A percentile compares a stretch with the other conserved stretches of the same genome.
Evolutionary conservation across 2,888 invertebrate genomes (phyloP).

Genomic region (Baronia brevicornis): DNA sequence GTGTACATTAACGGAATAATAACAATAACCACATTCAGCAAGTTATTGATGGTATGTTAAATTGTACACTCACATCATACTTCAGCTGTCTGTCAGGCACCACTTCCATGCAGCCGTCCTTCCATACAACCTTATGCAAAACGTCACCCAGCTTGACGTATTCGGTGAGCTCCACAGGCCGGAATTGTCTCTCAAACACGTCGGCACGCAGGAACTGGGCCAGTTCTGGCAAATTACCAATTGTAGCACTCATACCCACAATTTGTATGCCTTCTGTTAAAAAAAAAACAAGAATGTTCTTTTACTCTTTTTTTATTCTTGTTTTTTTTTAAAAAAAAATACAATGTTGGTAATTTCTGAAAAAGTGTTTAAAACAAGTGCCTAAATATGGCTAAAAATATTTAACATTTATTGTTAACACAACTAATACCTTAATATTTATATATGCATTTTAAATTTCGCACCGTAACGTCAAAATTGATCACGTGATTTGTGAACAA

Average conservation of each 20-base stretch:
- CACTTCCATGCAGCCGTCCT: conserved; percentile 34
- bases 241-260: conserved; percentile 98
- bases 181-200: conserved; percentile 88
- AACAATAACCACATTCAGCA: not conserved
- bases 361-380: not conserved
- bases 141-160: conserved; percentile 83
- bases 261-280: conserved; percentile 80
- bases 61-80: conserved; percentile 41
- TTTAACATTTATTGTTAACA: no score
- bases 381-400: no score
- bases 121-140: conserved; percentile 56
- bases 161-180: conserved; percentile 91
- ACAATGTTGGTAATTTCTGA: not conserved
- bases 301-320: no score
- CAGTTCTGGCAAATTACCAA: conserved; percentile 91
- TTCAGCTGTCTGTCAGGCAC: conserved; percentile 39
- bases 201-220: conserved; percentile 87
- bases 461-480: no score
- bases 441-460: no score
- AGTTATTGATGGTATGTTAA: not conserved
- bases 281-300: not conserved
- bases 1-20: not conserved
- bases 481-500: no score
- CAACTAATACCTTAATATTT: no score
- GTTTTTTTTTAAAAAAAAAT: conserved; percentile 2